phyloP scores from a whole-genome alignment of 2,113 vertebrate genomes.

The Thomomys bottae region DNA sequence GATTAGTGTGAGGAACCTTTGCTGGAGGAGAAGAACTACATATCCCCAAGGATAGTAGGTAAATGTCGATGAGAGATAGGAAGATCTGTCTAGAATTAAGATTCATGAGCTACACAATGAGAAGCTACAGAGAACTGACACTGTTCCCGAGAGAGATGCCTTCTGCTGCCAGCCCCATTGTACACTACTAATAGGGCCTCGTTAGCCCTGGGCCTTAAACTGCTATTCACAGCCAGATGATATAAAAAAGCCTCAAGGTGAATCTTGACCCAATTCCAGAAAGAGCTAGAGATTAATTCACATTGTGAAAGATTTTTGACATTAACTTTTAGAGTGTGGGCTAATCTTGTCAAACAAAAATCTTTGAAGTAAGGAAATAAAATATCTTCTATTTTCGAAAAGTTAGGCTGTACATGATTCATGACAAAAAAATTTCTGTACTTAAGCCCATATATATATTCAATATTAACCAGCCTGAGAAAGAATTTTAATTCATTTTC shows the following conservation, averaged over 20 bases:
- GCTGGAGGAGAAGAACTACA: not conserved
- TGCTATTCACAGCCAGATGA: slow-evolving; percentile 21
- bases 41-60: not conserved
- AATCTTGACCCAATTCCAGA: slow-evolving; percentile 40
- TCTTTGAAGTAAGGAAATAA: slow-evolving; percentile 47
- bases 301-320: not conserved
- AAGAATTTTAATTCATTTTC: slow-evolving; percentile 56
- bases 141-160: not conserved
- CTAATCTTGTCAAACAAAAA: slow-evolving; percentile 32
- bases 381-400: slow-evolving; percentile 63
- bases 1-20: not conserved
- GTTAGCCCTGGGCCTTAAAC: not conserved
- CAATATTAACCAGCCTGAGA: slow-evolving; percentile 52
- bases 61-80: not conserved
- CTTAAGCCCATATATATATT: slow-evolving; percentile 47
- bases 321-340: slow-evolving; percentile 18
- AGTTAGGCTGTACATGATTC: slow-evolving; percentile 10
- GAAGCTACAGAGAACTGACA: not conserved
- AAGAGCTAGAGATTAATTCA: slow-evolving; percentile 13
- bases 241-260: not conserved
- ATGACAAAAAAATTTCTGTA: slow-evolving; percentile 17
- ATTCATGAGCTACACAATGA: not conserved
- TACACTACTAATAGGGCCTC: not conserved
- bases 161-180: not conserved
- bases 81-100: no score